These are phyloP conservation scores for Catostylus mosaicus DNA, from an alignment of 30 jellyfish, hydroid and myxozoan species.

Conservation along the genomic window DNA sequence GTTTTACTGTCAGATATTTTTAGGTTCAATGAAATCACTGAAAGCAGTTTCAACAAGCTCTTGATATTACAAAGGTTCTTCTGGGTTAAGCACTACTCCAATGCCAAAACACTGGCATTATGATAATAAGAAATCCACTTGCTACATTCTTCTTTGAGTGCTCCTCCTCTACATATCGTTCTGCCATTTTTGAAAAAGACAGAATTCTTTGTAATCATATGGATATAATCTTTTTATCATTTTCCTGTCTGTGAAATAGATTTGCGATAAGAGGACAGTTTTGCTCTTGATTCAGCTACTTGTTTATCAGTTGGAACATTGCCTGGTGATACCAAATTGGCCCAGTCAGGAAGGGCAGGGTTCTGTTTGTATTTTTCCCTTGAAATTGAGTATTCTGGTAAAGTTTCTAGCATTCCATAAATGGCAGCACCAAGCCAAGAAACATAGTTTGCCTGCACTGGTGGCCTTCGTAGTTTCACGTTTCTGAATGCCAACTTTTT, in stretches of 20 bases:
- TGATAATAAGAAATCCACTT: too few relatives aligned
- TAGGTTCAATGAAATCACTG: too few relatives aligned
- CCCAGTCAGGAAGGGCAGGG: conserved; percentile 93
- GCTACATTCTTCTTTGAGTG: too few relatives aligned
- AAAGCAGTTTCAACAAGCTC: too few relatives aligned
- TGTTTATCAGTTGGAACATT: conserved; percentile 46
- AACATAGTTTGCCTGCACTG: conserved; percentile 85
- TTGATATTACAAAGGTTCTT: too few relatives aligned
- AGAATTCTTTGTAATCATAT: too few relatives aligned
- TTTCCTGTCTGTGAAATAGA: conserved; percentile 49
- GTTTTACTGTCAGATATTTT: too few relatives aligned
- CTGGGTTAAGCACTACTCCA: too few relatives aligned
- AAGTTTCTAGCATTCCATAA: conserved; percentile 87
- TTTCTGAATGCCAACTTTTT: conserved; percentile 71
- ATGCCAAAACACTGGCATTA: too few relatives aligned
- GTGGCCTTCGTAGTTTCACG: conserved; percentile 69
- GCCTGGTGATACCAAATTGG: conserved; percentile 51
- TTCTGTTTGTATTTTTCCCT: conserved; percentile 79
- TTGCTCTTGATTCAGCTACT: conserved; percentile 49
- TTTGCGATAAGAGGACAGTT: conserved; percentile 79
- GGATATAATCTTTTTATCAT: too few relatives aligned
- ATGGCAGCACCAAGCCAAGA: conserved; percentile 98
- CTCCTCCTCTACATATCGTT: too few relatives aligned
- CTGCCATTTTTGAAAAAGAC: too few relatives aligned
- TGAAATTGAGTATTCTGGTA: conserved; percentile 79